These are phyloP conservation scores for Enoplosus armatus DNA, from an alignment of 2,797 vertebrate genomes.

Conservation along the genomic window DNA sequence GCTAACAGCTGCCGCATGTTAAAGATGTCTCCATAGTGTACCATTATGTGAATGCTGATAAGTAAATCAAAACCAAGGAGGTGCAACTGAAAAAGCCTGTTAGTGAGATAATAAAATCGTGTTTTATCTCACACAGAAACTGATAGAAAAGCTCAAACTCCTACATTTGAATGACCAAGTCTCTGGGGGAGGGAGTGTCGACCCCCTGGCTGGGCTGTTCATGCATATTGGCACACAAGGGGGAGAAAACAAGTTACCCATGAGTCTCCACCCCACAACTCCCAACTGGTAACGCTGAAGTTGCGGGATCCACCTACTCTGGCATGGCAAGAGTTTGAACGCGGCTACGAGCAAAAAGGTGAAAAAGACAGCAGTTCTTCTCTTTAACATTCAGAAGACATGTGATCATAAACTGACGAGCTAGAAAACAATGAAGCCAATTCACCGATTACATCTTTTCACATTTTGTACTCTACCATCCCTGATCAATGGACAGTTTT, in stretches of 20 bases:
- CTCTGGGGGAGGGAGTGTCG: conserved; percentile 75
- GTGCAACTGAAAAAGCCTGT: conserved; percentile 66
- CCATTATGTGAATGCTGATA: conserved; percentile 59
- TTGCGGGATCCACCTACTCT: conserved; percentile 85
- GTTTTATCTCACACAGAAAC: conserved; percentile 64
- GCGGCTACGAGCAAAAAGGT: conserved; percentile 74
- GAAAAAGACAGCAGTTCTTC: conserved; percentile 69
- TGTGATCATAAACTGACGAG: not conserved
- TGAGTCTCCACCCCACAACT: conserved; percentile 90
- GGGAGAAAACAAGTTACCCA: conserved; percentile 86
- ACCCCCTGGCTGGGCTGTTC: conserved; percentile 78
- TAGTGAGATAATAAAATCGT: conserved; percentile 68
- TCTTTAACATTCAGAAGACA: conserved; percentile 56
- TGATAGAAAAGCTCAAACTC: conserved; percentile 59
- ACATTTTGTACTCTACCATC: not conserved
- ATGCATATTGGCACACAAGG: conserved; percentile 82
- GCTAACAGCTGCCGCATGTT: conserved; percentile 17
- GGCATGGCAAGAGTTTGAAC: conserved; percentile 85
- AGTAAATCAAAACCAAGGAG: conserved; percentile 29
- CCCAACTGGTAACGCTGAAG: conserved; percentile 89
- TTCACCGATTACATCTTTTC: not conserved
- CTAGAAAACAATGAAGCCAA: not conserved
- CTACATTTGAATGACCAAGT: conserved; percentile 84
- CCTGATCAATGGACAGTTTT: not conserved
- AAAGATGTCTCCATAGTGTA: conserved; percentile 56